Conservation (phyloP, 2,113 vertebrate genomes). For the Aspiorhynchus laticeps region DNA sequence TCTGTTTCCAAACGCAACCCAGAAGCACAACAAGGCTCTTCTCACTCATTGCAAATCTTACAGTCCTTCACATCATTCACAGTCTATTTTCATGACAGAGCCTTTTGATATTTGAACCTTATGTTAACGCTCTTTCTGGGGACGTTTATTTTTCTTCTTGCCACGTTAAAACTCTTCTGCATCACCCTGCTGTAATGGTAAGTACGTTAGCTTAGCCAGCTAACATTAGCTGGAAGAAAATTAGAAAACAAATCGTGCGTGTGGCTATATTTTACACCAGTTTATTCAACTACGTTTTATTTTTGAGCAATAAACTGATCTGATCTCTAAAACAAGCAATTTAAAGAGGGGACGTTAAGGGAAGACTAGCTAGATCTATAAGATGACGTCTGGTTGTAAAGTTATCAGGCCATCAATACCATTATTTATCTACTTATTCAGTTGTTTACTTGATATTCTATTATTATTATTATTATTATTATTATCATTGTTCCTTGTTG, state of each 20-base stretch:
- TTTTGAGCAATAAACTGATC: not conserved
- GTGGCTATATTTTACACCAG: not conserved
- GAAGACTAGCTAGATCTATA: not conserved
- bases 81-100: not conserved
- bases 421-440: not conserved
- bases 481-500: no score
- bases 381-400: not conserved
- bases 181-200: conserved; percentile 47
- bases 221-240: conserved; percentile 23
- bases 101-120: not conserved
- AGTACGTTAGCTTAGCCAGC: conserved; percentile 54
- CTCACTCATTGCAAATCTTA: not conserved
- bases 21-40: not conserved
- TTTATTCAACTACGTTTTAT: not conserved
- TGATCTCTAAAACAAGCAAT: not conserved
- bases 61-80: not conserved
- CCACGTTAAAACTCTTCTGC: not conserved
- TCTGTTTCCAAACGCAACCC: conserved; percentile 49
- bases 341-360: not conserved
- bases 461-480: no score
- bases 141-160: not conserved
- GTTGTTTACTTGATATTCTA: no score
- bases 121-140: not conserved
- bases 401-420: not conserved
- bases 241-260: not conserved